Evolutionary conservation across 1,140 invertebrate genomes (phyloP), one percentile per base, ranked within the genome.

Genomic region (Diachasmimorpha longicaudata): DNA sequence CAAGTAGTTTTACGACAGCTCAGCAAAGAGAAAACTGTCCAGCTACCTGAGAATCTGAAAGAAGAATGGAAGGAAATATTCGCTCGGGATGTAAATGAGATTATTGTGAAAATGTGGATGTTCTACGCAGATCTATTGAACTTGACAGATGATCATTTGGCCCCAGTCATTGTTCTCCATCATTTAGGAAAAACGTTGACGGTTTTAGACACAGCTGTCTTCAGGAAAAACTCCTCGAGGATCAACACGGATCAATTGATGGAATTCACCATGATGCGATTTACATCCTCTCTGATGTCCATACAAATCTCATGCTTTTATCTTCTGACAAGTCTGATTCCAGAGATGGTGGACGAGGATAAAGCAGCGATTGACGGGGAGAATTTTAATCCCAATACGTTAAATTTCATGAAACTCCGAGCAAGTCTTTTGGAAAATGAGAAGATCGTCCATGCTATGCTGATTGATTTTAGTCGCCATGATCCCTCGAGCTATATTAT

Each of bases 1-100:
- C 86, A 89, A 46, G 79, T 75, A 71, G 84, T 91, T 68, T 85
- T 92, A 72, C 82, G 82, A 44, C 81, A 86, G 8, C 86, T 90
- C 58, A 88, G 90, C 66, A 81, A 83, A 42, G 82, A 90, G 71
- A 84, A 88, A 10, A 85, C 87, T 3, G 86, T 90, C 55, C 84
- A 87, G 71, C 79, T 91, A 36, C 81, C 89, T 0, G 81, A 85
- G 44, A 85, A 83, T 75, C 81, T 90, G n/a, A 81, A 91, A 14
- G 89, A 92, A 46, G 92, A 93, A 81, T 93, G 91, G 92, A 89
- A 90, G 63, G 89, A 91, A 75, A 81, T 93, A 21, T 91, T 92
- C 79, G 85, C 89, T 11, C 82, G 86, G 52, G 88, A 89, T 42
- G 83, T 91, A 37, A 89, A 91, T 81, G 80, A 82, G 25, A 85